Evolutionary conservation across 2,888 invertebrate species (phyloP).

Genomic region (Plebejus melissa): DNA sequence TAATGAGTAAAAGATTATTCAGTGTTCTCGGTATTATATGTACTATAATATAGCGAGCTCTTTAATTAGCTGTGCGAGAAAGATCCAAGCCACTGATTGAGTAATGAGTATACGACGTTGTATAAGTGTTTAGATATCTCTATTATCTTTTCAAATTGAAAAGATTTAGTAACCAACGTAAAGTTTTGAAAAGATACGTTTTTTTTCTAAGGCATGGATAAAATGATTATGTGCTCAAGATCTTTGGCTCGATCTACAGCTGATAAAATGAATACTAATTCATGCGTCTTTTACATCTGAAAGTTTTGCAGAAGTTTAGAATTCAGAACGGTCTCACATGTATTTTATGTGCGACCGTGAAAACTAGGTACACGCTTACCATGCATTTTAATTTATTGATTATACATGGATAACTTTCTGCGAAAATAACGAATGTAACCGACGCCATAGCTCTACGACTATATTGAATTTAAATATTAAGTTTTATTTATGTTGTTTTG

Average conservation of each 20-base stretch:
- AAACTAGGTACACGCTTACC: neutral
- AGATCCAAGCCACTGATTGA: constrained; percentile 2
- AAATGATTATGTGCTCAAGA: neutral
- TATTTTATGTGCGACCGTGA: neutral
- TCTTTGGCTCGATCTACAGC: neutral
- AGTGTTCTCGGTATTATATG: constrained; percentile 14
- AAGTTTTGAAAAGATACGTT: neutral
- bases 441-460: neutral
- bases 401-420: constrained; percentile 10
- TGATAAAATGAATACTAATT: constrained; percentile 4
- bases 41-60: neutral
- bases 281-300: neutral
- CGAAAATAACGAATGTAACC: neutral
- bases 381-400: constrained; percentile 8
- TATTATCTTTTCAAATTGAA: constrained; percentile 7
- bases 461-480: constrained; percentile 15
- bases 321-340: neutral
- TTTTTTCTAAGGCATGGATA: neutral
- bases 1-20: constrained; percentile 6
- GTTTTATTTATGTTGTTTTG: constrained; percentile 26
- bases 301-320: constrained; percentile 12
- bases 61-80: neutral
- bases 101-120: neutral
- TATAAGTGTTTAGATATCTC: neutral
- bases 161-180: neutral